Percentiles rank a stretch among this genome's conserved stretches.
These are phyloP conservation scores for Argyresthia goedartella DNA, from an alignment of 2,888 invertebrate species.

Conservation along the genomic window DNA sequence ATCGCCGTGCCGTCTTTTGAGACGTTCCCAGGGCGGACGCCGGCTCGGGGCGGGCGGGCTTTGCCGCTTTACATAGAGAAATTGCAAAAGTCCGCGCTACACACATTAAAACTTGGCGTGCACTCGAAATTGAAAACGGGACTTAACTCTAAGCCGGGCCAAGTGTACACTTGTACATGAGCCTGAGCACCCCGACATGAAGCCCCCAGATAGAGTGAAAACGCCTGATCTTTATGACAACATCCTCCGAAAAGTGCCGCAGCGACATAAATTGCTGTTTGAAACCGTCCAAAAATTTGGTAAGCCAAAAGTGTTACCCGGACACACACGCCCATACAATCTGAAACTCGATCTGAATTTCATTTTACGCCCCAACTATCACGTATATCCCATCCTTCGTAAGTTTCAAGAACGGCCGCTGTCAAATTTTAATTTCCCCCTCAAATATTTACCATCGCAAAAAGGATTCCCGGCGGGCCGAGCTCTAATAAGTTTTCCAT, in stretches of 20 bases:
- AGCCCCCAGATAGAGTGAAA: too few relatives aligned
- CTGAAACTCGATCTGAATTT: conserved; percentile 62
- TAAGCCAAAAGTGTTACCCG: neutral
- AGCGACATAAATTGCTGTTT: too few relatives aligned
- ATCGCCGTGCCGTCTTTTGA: conserved; percentile 18
- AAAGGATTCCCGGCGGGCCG: conserved; percentile 69
- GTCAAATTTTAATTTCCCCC: conserved; percentile 71
- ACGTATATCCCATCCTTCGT: conserved; percentile 51
- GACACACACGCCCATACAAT: conserved; percentile 1
- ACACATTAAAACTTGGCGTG: conserved; percentile 24
- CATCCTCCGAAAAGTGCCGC: too few relatives aligned
- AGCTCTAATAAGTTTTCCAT: conserved; percentile 71
- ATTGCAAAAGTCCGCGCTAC: conserved; percentile 21
- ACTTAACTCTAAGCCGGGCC: conserved; percentile 2
- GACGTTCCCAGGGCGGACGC: conserved; percentile 15
- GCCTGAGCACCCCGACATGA: conserved; percentile 8
- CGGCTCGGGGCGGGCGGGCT: too few relatives aligned
- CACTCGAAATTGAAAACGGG: conserved; percentile 16
- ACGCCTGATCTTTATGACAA: neutral
- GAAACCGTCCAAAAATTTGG: too few relatives aligned
- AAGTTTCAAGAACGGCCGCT: conserved; percentile 48
- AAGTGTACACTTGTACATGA: conserved; percentile 6
- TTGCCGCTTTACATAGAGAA: conserved; percentile 19
- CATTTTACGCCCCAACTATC: conserved; percentile 67
- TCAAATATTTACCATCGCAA: conserved; percentile 71